Evolutionary conservation across 1,140 invertebrate species (phyloP).

Genomic region (Eufriesea mexicana): DNA sequence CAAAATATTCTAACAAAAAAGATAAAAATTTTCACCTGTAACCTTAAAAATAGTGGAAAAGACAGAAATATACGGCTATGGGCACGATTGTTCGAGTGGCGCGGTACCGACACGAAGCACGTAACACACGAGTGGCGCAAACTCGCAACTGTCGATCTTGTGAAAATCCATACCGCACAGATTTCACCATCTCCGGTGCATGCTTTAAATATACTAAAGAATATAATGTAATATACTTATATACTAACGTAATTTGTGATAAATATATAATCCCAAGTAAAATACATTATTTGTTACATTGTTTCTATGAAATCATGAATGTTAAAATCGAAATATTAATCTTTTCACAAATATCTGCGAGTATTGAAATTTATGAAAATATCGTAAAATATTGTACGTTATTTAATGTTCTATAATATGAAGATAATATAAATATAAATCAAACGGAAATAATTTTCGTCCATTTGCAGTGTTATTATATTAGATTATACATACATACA

Average conservation of each 20-base stretch:
- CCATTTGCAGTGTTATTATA: conserved; percentile 12
- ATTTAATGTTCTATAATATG: background rate
- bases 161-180: conserved; percentile 75
- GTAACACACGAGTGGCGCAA: conserved; percentile 70
- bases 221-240: too few relatives aligned
- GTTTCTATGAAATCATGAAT: background rate
- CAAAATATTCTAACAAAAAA: background rate
- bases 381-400: too few relatives aligned
- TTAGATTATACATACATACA: conserved; percentile 26
- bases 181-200: background rate
- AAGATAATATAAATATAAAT: background rate
- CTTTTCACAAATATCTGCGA: too few relatives aligned
- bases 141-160: conserved; percentile 60
- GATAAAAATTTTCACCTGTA: conserved; percentile 4
- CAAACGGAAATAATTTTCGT: background rate
- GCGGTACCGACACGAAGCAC: conserved; percentile 56
- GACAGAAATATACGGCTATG: conserved; percentile 13
- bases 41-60: conserved; percentile 24
- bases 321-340: background rate
- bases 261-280: background rate
- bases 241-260: too few relatives aligned
- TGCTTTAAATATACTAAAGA: background rate
- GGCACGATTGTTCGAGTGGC: conserved; percentile 48
- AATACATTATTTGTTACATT: background rate
- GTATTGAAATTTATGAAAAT: background rate